These are phyloP conservation scores for Daktulosphaira vitifoliae DNA, from an alignment of 1,140 invertebrate genomes.

Conservation along the genomic window DNA sequence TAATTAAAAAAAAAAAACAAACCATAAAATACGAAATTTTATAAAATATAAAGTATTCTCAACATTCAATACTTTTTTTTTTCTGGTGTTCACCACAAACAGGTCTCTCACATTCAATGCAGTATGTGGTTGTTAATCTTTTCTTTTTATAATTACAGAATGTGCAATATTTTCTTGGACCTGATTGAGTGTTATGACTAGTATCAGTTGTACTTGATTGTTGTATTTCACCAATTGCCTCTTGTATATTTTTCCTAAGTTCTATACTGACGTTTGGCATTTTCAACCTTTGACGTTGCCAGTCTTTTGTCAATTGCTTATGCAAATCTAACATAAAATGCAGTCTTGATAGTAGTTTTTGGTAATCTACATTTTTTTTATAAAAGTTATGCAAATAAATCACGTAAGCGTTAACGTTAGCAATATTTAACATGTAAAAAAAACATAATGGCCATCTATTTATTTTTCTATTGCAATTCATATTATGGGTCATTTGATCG, in stretches of 20 bases:
- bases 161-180: slow-evolving; percentile 32
- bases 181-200: neutral
- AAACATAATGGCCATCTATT: slow-evolving; percentile 39
- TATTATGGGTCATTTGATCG: slow-evolving; percentile 40
- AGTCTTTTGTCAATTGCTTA: slow-evolving; percentile 1
- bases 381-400: slow-evolving; percentile 3
- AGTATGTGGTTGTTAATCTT: slow-evolving; percentile 33
- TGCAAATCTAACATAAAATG: neutral
- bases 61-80: slow-evolving; percentile 29
- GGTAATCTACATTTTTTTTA: neutral
- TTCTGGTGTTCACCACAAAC: slow-evolving; percentile 30
- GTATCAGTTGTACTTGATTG: no score
- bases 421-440: slow-evolving; percentile 36
- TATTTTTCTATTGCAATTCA: slow-evolving; percentile 37
- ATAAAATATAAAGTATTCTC: neutral
- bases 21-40: no score
- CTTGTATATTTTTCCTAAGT: neutral
- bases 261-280: slow-evolving; percentile 2
- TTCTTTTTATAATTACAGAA: slow-evolving; percentile 34
- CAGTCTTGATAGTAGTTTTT: slow-evolving; percentile 1
- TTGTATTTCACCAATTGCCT: neutral
- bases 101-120: slow-evolving; percentile 12
- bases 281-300: neutral
- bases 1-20: no score
- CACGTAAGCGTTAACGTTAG: neutral